Base-by-base conservation (phyloP, 1,140 invertebrate species). In the Monochamus saltuarius region DNA sequence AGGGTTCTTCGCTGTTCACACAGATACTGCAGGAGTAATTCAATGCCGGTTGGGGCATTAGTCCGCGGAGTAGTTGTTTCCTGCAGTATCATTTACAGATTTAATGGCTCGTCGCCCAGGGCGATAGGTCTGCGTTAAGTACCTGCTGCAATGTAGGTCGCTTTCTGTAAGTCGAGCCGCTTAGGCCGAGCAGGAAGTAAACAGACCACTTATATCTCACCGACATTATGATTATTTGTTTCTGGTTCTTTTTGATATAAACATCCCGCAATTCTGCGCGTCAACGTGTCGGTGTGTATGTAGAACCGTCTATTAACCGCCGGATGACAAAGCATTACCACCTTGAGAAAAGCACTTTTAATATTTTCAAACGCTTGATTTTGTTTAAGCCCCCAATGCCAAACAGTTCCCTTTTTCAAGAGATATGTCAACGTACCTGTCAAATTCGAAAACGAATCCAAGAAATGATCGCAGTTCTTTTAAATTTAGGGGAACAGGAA, bases 361-460 rank as follows among this genome's bases (percentile, higher is more conserved):
- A 52, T 22, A 14, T 49, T 49, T 49, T 13, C 45, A 52, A 57
- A 57, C 0, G 45, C 17, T 38, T 39, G 9, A 9, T 17, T 40
- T 7, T 56, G 17, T 16, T 37, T 11, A 1, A 14, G 13, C 22
- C 9, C 16, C 46, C 50, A 36, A 9, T 17, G 35, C 46, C 56
- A 55, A 10, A 35, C 13, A 0, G 19, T 11, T 13, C 42, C 55
- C 17, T 51, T 49, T 29, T 49, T 56, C 43, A 56, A 49, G 16
- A 56, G 29, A n/a, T 49, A 13, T 11, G 50, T 11, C 6, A 56
- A 35, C 17, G 55, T 40, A 13, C 50, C n/a, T 9, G 52, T 16
- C 14, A 45, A 16, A 3, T 51, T 10, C 1, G 49, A 34, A 51
- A 11, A 36, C 6, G 19, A 55, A 13, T 7, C 52, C 52, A 11